These are phyloP conservation scores for Tachina lurida DNA, from an alignment of 2,888 invertebrate species.

Conservation along the genomic window DNA sequence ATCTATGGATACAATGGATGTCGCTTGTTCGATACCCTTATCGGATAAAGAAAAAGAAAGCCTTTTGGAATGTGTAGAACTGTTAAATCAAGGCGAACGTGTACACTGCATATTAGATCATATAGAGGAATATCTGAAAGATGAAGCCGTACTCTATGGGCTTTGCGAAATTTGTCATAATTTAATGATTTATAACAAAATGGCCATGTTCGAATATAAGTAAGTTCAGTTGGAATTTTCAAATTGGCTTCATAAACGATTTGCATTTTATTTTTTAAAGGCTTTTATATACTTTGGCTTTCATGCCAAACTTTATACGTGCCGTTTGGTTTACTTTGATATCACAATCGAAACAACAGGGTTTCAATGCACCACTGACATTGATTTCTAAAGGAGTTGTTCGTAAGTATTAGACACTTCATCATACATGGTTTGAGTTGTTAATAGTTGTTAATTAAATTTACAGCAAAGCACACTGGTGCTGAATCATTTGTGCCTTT, in stretches of 20 bases:
- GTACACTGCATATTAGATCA: slow-evolving; percentile 84
- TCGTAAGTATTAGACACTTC: slow-evolving; percentile 78
- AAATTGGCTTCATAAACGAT: not conserved
- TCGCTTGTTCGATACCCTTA: slow-evolving; percentile 69
- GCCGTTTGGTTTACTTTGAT: slow-evolving; percentile 87
- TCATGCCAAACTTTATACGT: slow-evolving; percentile 90
- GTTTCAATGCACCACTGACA: slow-evolving; percentile 82
- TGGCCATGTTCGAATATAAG: slow-evolving; percentile 94
- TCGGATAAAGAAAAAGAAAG: slow-evolving; percentile 77
- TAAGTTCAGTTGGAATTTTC: slow-evolving; percentile 79
- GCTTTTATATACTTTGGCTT: slow-evolving; percentile 90
- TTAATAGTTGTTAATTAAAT: slow-evolving; percentile 3
- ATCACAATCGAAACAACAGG: slow-evolving; percentile 80
- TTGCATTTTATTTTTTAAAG: slow-evolving; percentile 80
- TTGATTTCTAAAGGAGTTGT: slow-evolving; percentile 83
- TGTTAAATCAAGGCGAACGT: slow-evolving; percentile 87
- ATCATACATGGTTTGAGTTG: not conserved
- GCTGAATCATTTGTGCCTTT: slow-evolving; percentile 87
- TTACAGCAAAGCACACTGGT: slow-evolving; percentile 85
- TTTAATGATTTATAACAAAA: slow-evolving; percentile 90
- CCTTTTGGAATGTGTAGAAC: slow-evolving; percentile 83
- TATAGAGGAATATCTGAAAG: slow-evolving; percentile 80
- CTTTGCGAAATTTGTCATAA: slow-evolving; percentile 92
- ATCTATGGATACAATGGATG: slow-evolving; percentile 68
- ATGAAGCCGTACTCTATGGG: slow-evolving; percentile 85